Conservation (phyloP, 2,113 vertebrate genomes). For the Girardinichthys multiradiatus region DNA sequence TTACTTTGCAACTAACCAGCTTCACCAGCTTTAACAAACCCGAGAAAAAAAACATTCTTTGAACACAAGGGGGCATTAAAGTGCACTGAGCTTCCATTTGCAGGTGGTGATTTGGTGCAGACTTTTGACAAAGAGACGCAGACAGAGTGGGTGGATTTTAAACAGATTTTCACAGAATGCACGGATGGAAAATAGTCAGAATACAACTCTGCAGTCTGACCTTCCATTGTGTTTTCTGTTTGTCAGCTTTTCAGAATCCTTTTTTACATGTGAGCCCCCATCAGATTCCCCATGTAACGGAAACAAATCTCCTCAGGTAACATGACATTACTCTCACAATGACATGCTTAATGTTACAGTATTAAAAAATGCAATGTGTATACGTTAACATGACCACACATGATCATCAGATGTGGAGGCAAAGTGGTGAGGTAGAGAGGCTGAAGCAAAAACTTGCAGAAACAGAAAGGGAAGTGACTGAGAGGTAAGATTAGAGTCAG, state of each 20-base stretch:
- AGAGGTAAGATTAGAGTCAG: conserved; percentile 56
- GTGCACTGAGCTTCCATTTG: conserved; percentile 20
- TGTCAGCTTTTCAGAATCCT: conserved; percentile 53
- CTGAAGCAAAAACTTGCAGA: conserved; percentile 64
- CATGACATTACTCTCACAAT: neutral
- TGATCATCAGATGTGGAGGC: conserved; percentile 47
- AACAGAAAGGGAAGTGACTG: conserved; percentile 65
- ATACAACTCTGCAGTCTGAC: conserved; percentile 26
- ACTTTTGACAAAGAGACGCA: conserved; percentile 43
- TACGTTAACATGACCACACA: neutral
- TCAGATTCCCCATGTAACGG: conserved; percentile 20
- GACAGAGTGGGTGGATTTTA: conserved; percentile 62
- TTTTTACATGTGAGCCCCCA: conserved; percentile 17
- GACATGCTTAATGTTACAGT: neutral
- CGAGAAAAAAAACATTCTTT: neutral
- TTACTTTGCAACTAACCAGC: neutral
- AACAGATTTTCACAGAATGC: conserved; percentile 35
- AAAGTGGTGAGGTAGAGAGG: conserved; percentile 56
- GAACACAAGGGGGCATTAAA: conserved; percentile 51
- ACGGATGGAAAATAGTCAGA: conserved; percentile 16
- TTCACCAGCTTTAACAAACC: neutral
- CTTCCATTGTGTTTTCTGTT: conserved; percentile 17
- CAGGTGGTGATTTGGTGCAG: conserved; percentile 32
- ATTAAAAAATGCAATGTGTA: neutral
- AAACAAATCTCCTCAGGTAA: conserved; percentile 56